These are phyloP conservation scores for Scaptomyza flava DNA, from an alignment of 2,888 invertebrate species.

Conservation along the genomic window DNA sequence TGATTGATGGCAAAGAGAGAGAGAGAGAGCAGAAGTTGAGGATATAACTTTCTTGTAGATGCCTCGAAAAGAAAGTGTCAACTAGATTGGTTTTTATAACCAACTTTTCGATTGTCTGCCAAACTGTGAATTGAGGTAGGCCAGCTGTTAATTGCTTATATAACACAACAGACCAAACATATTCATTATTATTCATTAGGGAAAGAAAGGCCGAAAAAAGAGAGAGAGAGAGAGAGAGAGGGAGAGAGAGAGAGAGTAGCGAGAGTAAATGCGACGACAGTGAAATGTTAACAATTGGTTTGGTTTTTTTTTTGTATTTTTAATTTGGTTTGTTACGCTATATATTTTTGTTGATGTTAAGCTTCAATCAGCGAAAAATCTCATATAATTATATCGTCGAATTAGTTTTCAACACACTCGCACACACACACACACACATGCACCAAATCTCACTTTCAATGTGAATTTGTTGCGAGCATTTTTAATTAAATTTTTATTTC, in stretches of 20 bases:
- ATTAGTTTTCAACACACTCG: constrained; percentile 18
- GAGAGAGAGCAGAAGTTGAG: background rate
- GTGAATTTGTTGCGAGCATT: constrained; percentile 5
- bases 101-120: constrained; percentile 36
- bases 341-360: constrained; percentile 26
- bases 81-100: constrained; percentile 11
- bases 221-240: background rate
- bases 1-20: constrained; percentile 54
- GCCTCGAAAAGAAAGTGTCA: constrained; percentile 72
- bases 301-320: constrained; percentile 18
- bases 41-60: constrained; percentile 58
- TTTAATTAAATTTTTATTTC: constrained; percentile 17
- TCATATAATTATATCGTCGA: constrained; percentile 21
- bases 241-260: constrained; percentile 1
- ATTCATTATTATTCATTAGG: constrained; percentile 45
- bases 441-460: constrained; percentile 23
- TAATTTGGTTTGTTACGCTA: constrained; percentile 27
- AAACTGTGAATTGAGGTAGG: constrained; percentile 61
- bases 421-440: background rate
- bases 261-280: constrained; percentile 39
- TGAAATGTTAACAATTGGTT: constrained; percentile 66
- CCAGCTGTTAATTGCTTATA: constrained; percentile 63
- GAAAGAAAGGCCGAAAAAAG: background rate
- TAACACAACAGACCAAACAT: constrained; percentile 41
- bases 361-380: constrained; percentile 38